phyloP scores from a whole-genome alignment of 2,888 invertebrate genomes.

The Hypomecis punctinalis region DNA sequence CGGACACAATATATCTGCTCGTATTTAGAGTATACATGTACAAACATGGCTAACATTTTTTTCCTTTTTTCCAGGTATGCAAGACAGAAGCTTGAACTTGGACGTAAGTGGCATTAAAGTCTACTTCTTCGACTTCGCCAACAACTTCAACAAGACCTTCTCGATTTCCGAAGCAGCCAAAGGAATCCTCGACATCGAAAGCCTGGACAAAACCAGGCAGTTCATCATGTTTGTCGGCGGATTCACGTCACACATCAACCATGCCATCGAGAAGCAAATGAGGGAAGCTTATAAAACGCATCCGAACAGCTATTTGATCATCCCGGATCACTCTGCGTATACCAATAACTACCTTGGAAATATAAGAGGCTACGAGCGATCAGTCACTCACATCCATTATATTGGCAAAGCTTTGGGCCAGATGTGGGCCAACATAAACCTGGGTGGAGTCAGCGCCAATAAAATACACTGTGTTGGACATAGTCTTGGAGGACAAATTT shows the following conservation, averaged over 20 bases:
- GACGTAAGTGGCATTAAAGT: conserved; percentile 69
- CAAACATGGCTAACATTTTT: neutral
- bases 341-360: conserved; percentile 68
- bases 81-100: conserved; percentile 59
- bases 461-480: conserved; percentile 75
- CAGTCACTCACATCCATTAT: conserved; percentile 71
- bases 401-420: conserved; percentile 70
- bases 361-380: conserved; percentile 71
- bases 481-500: conserved; percentile 74
- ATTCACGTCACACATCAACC: conserved; percentile 72
- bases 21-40: neutral
- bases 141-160: conserved; percentile 55
- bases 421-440: conserved; percentile 57
- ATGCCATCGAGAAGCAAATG: conserved; percentile 66
- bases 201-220: conserved; percentile 62
- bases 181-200: conserved; percentile 58
- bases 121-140: conserved; percentile 70
- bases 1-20: too few relatives aligned
- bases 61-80: conserved; percentile 60
- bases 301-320: conserved; percentile 73
- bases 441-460: conserved; percentile 65
- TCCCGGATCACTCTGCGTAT: conserved; percentile 74
- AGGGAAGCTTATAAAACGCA: conserved; percentile 65
- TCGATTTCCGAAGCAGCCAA: conserved; percentile 63
- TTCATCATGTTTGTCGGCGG: conserved; percentile 74